Evolutionary conservation across 2,113 vertebrate species (phyloP), one percentile per base, ranked within the genome.

Genomic region (Anolis sagrei): DNA sequence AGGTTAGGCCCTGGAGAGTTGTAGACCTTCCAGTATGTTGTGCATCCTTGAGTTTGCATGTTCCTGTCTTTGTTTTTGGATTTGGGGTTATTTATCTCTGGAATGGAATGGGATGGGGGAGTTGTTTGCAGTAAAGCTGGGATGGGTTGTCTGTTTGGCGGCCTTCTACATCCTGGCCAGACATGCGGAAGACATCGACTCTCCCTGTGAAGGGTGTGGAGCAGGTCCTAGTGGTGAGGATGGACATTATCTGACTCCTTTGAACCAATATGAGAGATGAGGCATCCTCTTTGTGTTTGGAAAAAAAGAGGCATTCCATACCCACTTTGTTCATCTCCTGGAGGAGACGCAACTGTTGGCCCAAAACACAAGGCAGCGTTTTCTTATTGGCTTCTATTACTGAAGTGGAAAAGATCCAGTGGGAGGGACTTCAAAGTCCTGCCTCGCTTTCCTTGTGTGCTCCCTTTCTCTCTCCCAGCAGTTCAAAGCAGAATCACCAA

Each of bases 401-500:
- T 79, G 69, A 49, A 62, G 69, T 4, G 3, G 4, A 27, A 76
- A 79, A 54, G 51, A 48, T 32, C 49, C 7, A 34, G 36, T 74
- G 84, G 84, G 84, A 80, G 77, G 84, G 84, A 49, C 49, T 4
- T 18, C n/a, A 21, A 66, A 34, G n/a, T 64, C 78, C 54, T 29
- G 2, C 68, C 83, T 76, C 76, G 3, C 14, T 14, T 16, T 19
- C 2, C 54, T 25, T 48, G 23, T 27, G 25, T 68, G 27, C 44
- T 32, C 48, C 58, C 51, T 79, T 21, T 1, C 19, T n/a, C 74
- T 48, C 32, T 51, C 92, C 32, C 0, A 51, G 61, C 88, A 86
- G 82, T 82, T 44, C 19, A 3, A 4, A 0, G 81, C 88, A 75
- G 68, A 88, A 85, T 5, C 68, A 74, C 88, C 21, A 90, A 87